A percentile compares a stretch with the other conserved stretches of the same genome.
Evolutionary conservation across 2,888 invertebrate species (phyloP).

Genomic region (Lepas anatifera): DNA sequence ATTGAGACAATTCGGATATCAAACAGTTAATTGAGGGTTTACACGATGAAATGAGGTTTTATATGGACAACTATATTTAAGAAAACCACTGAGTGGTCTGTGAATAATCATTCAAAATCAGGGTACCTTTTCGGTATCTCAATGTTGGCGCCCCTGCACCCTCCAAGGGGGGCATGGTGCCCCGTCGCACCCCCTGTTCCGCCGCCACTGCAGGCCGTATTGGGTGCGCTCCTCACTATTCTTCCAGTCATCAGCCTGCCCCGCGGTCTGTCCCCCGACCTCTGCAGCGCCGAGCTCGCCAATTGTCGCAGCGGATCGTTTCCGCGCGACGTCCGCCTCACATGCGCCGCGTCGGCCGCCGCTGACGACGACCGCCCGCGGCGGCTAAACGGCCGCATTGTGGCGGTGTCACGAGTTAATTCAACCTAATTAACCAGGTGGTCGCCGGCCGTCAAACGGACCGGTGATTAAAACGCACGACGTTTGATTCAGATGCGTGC

Average conservation of each 20-base stretch:
- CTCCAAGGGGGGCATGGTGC: not conserved
- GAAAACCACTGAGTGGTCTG: too few relatives aligned
- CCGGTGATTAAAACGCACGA: not conserved
- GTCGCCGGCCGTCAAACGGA: not conserved
- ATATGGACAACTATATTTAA: too few relatives aligned
- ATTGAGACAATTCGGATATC: too few relatives aligned
- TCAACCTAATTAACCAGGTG: slow-evolving; percentile 12
- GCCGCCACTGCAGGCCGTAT: not conserved
- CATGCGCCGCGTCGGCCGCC: not conserved
- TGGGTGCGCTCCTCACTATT: not conserved
- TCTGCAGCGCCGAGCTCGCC: not conserved
- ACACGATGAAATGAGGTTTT: too few relatives aligned
- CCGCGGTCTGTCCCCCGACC: too few relatives aligned
- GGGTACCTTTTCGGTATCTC: too few relatives aligned
- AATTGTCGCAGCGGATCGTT: not conserved
- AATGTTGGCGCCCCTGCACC: too few relatives aligned
- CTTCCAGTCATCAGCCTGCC: too few relatives aligned
- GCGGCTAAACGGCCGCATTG: not conserved
- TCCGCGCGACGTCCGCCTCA: not conserved
- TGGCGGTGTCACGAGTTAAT: slow-evolving; percentile 1
- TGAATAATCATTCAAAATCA: too few relatives aligned
- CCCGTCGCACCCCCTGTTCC: not conserved
- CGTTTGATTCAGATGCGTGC: slow-evolving; percentile 1
- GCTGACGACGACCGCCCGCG: not conserved
- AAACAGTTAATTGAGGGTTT: too few relatives aligned